Conservation (phyloP, 2,888 invertebrate genomes). For the Polyommatus icarus region DNA sequence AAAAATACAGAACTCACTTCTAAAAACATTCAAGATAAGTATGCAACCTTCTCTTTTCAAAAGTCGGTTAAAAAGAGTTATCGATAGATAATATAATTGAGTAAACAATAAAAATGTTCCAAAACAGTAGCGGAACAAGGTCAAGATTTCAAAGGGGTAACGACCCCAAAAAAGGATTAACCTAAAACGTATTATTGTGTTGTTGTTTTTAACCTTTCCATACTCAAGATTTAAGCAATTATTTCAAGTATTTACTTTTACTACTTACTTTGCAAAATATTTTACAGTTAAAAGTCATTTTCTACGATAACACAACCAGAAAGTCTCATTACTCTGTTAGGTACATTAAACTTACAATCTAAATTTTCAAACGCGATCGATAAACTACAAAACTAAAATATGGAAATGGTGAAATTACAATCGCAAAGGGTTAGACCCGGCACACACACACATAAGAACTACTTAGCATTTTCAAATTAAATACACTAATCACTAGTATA, state of each 20-base stretch:
- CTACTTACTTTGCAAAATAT: too few species aligned
- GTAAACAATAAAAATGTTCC: background rate
- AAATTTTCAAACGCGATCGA: conserved; percentile 31
- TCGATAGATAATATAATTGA: background rate
- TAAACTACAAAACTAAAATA: conserved; percentile 47
- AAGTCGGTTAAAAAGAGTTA: background rate
- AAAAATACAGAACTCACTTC: too few species aligned
- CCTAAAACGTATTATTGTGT: background rate
- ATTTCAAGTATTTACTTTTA: too few species aligned
- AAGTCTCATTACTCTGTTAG: too few species aligned
- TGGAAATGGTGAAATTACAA: conserved; percentile 63
- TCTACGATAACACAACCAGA: too few species aligned
- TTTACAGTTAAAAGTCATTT: too few species aligned
- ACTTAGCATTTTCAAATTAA: conserved; percentile 81
- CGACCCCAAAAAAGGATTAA: background rate
- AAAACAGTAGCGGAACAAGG: background rate
- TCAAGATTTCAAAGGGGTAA: background rate
- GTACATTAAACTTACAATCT: background rate
- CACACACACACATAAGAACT: conserved; percentile 72
- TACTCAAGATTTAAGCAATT: background rate
- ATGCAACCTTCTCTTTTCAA: too few species aligned
- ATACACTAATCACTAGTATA: conserved; percentile 80
- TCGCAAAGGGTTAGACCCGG: conserved; percentile 68
- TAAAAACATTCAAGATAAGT: too few species aligned
- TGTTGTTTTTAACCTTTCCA: background rate